Evolutionary conservation across 2,113 vertebrate genomes (phyloP), one percentile per base, ranked within the genome.

Genomic region (Podocnemis expansa): DNA sequence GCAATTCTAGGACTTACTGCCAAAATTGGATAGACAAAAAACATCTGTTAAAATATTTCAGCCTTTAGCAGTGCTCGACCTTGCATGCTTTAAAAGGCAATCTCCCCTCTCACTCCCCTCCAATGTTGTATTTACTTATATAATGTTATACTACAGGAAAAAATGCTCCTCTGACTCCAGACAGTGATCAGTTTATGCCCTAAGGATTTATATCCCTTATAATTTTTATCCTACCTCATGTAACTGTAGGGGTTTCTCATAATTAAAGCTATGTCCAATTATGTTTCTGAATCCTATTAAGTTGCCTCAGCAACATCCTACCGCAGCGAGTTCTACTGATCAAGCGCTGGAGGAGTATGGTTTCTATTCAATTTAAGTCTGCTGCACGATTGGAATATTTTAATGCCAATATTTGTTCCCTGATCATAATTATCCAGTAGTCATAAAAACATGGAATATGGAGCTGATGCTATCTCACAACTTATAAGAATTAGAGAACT

Each of bases 1-100:
- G 91, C 93, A 93, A 96, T 58, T 86, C 87, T 54, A 89, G 88
- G 93, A 96, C 93, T 78, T 45, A 89, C 54, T 84, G 56, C 63
- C 89, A 75, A 60, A 82, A 91, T 85, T 87, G 22, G 38, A 89
- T 91, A 87, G 88, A 58, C 78, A 70, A 92, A 45, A 79, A 56
- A 9, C 5, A 73, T 9, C n/a, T 67, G 79, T 76, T 85, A 86
- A 93, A 73, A 89, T 82, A 93, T 25, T 51, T 56, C 49, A 24
- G 10, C 78, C 94, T 79, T 82, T 89, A 31, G 16, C 45, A 82
- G 4, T 88, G 43, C 78, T 0, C 56, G 93, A 85, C 2, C 47
- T 1, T 10, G 17, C 43, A 67, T 91, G 80, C 86, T 94, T 89
- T 54, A 82, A 78, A 94, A 92, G 94, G 60, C 11, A 78, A 5